Conservation (phyloP, 1,140 invertebrate genomes). For the Drosophila kikkawai region DNA sequence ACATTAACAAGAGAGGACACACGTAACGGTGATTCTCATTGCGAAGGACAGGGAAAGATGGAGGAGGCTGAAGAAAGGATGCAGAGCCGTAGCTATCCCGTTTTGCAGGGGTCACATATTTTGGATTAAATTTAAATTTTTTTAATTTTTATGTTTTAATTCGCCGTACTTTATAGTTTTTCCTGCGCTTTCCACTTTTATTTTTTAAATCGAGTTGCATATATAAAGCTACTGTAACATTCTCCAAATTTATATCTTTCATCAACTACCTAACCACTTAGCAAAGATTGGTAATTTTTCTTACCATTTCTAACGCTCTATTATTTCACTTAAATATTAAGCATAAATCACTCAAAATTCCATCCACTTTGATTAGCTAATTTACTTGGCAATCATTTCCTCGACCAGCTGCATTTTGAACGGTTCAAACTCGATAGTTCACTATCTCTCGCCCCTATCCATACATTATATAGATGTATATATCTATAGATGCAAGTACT, state of each 20-base stretch:
- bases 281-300: neutral
- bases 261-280: neutral
- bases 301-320: neutral
- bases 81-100: too few species aligned
- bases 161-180: too few species aligned
- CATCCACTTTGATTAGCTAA: constrained; percentile 7
- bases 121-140: too few species aligned
- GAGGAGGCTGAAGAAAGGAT: too few species aligned
- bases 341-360: constrained; percentile 1
- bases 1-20: too few species aligned
- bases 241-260: neutral
- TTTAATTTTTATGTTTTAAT: too few species aligned
- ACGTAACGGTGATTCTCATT: too few species aligned
- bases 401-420: constrained; percentile 19
- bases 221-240: too few species aligned
- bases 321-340: neutral
- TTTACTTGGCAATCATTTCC: constrained; percentile 1
- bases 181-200: too few species aligned
- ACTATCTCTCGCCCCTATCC: constrained; percentile 15
- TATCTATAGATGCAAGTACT: constrained; percentile 16
- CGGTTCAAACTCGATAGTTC: constrained; percentile 33
- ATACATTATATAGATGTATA: constrained; percentile 17
- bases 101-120: too few species aligned
- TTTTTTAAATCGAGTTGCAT: too few species aligned
- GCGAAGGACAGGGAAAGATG: too few species aligned